Base-by-base conservation (phyloP, 2,888 invertebrate genomes). In the Anthrax anthrax region DNA sequence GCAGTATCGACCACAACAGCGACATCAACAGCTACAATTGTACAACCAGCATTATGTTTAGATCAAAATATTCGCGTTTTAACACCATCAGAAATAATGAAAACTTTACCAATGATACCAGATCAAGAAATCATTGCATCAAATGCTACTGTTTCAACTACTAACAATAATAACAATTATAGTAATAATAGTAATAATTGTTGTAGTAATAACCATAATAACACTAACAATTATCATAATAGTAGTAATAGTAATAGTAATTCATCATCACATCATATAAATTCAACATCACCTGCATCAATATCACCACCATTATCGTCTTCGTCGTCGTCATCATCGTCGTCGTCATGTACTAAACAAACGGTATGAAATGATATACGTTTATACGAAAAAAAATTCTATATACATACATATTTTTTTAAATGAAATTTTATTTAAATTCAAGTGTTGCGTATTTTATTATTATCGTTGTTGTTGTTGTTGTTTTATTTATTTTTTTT, bases 51-150 rank as follows among this genome's bases (percentile, higher is more conserved):
- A 32, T 4, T 12, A 12, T 32, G 29, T 40, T 36, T 45, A 60
- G 85, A 86, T 73, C 84, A 84, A 72, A 85, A 84, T 73, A 86
- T 86, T 71, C 80, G 86, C 70, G 86, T 86, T 72, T 78, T 87
- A 70, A 87, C 87, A 63, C 86, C 87, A 63, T 84, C 84, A 60
- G 86, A 87, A 79, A 86, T 87, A 71, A 86, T 86, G 86, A 81
- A 84, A 77, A 86, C 86, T 67, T 79, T 86, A 73, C 86, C 87
- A 69, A 83, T 84, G 70, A 79, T 85, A 49, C 58, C 58, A 41
- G 50, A 52, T 42, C 56, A 54, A 46, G 56, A 56, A 18, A 40
- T 34, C 19, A 45, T 44, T 37, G 10, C 29, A 43, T 43, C 19
- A 45, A 49, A 17, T 47, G 44, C 32, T 45, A 34, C 39, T 44